Evolutionary conservation across 2,797 vertebrate genomes (phyloP), one percentile per base, ranked within the genome.

Genomic region (Smutsia temminckii): DNA sequence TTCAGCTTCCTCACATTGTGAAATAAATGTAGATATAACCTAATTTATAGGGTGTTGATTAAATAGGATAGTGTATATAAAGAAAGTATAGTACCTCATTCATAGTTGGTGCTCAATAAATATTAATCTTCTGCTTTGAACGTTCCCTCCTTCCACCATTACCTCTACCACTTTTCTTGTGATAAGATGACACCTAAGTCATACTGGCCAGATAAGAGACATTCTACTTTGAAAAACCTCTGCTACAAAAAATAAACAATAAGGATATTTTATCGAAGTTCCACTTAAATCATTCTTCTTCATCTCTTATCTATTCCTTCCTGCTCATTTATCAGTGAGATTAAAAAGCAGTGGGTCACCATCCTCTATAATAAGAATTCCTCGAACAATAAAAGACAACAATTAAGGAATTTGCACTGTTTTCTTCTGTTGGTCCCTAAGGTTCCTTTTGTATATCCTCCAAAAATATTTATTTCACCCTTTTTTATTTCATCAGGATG

Each of bases 181-280:
- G 51, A 79, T 49, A 59, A 71, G 51, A 79, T 49, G 63, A 71
- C 29, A 79, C 4, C 20, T 72, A 81, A 89, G 49, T 72, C 27
- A 69, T 42, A 69, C 2, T 2, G 53, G 37, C 8, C n/a, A 68
- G 37, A 64, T 37, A 85, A 96, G 84, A 89, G 95, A 91, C n/a
- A 71, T 16, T 2, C 16, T 64, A 93, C 40, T 87, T 83, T 72
- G 37, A 94, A 77, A 96, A 93, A 64, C 7, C 8, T n/a, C 32
- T 18, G 18, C 85, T 32, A 91, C 0, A 51, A 61, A 29, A 77
- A 85, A 74, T 72, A 94, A 86, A 78, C 37, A 90, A 51, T 57
- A 29, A 78, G 13, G 23, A 53, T 75, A 86, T 42, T 86, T 91
- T 91, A 91, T 16, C 87, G 53, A 93, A 77, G n/a, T 86, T 93